Percentiles rank a stretch among this genome's conserved stretches.
phyloP scores from a whole-genome alignment of 2,797 vertebrate genomes.

The Discoglossus pictus region DNA sequence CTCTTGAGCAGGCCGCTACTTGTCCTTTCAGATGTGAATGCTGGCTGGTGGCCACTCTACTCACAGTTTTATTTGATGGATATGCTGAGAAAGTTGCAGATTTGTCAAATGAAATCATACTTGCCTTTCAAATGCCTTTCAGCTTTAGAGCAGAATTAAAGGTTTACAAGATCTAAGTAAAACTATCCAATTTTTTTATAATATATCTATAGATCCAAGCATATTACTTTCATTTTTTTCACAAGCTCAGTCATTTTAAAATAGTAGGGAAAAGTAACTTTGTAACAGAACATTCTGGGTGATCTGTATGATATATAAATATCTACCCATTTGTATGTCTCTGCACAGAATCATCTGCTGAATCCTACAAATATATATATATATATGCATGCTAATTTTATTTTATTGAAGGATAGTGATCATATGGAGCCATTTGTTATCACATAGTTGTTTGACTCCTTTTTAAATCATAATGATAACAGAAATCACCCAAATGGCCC shows the following conservation, averaged over 20 bases:
- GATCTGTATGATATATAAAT: slow-evolving; percentile 18
- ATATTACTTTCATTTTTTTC: slow-evolving; percentile 13
- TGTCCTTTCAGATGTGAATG: slow-evolving; percentile 1
- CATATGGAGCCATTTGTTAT: no score
- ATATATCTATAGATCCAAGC: slow-evolving; percentile 21
- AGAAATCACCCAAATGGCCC: no score
- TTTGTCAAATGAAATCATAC: slow-evolving; percentile 11
- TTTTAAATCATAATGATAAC: no score
- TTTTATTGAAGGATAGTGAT: no score
- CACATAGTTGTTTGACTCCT: no score
- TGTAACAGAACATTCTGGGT: slow-evolving; percentile 14
- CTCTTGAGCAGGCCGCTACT: neutral
- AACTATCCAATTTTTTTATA: slow-evolving; percentile 6
- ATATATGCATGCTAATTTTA: no score
- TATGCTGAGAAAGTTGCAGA: slow-evolving; percentile 8
- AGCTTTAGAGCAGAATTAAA: slow-evolving; percentile 5
- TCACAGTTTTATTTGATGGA: slow-evolving; percentile 26
- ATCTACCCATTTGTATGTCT: no score
- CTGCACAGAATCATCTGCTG: no score
- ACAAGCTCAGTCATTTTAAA: neutral
- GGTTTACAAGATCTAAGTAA: neutral
- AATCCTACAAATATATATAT: no score
- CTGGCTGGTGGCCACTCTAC: slow-evolving; percentile 14
- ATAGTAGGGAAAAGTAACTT: slow-evolving; percentile 8
- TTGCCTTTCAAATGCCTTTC: slow-evolving; percentile 19